These are phyloP conservation scores for Apaloderma vittatum DNA, from an alignment of 2,113 vertebrate species.

Conservation along the genomic window DNA sequence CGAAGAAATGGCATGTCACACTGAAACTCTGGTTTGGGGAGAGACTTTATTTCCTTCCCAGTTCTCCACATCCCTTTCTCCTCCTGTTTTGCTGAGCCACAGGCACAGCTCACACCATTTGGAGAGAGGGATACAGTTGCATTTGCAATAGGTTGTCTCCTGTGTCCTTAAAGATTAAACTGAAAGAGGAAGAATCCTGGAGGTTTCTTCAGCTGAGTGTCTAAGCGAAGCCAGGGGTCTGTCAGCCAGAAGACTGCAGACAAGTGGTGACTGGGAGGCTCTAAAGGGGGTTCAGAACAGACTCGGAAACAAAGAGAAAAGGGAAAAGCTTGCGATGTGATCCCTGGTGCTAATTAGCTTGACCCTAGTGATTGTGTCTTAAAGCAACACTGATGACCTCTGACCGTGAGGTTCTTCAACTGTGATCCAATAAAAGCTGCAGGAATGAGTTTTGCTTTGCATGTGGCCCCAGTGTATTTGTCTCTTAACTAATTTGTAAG, in stretches of 20 bases:
- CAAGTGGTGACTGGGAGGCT: neutral
- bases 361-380: conserved; percentile 56
- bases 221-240: neutral
- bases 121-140: neutral
- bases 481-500: conserved; percentile 5
- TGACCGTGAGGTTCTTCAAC: neutral
- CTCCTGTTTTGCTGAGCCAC: neutral
- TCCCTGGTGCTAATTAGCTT: conserved; percentile 55
- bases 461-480: neutral
- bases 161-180: neutral
- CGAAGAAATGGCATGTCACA: neutral
- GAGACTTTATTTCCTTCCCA: neutral
- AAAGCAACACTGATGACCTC: conserved; percentile 52
- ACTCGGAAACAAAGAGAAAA: neutral
- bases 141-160: neutral
- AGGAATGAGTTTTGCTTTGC: conserved; percentile 35
- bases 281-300: neutral
- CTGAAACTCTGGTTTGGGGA: neutral
- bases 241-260: neutral
- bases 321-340: conserved; percentile 10
- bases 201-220: neutral
- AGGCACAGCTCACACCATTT: neutral
- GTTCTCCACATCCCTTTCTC: neutral
- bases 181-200: neutral
- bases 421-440: conserved; percentile 40